Evolutionary conservation across 2,888 invertebrate species (phyloP).

Genomic region (Acleris holmiana): DNA sequence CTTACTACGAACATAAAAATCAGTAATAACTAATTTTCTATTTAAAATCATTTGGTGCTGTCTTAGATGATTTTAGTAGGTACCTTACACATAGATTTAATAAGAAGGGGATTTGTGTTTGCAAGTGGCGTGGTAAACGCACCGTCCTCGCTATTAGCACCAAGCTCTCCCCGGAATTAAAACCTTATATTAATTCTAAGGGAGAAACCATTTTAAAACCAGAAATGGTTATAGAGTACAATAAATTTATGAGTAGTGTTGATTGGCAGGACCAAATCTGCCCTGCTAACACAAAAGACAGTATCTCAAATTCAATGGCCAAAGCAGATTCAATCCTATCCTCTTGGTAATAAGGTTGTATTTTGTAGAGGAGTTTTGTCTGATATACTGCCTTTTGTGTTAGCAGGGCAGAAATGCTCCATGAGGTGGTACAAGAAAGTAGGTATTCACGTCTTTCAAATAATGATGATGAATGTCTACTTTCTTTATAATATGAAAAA

Average conservation of each 20-base stretch:
- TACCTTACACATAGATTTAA: too few species aligned
- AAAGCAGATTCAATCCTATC: too few species aligned
- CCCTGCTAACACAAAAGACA: too few species aligned
- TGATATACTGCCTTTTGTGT: too few species aligned
- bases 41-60: too few species aligned
- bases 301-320: too few species aligned
- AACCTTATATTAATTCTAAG: neutral
- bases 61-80: too few species aligned
- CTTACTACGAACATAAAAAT: too few species aligned
- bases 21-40: too few species aligned
- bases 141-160: neutral
- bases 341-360: too few species aligned
- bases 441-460: conserved; percentile 36
- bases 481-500: neutral
- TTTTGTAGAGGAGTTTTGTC: too few species aligned
- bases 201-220: neutral
- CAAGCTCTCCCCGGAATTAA: neutral
- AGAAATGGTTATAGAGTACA: neutral
- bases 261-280: neutral
- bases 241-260: conserved; percentile 5
- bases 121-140: neutral
- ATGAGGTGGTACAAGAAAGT: conserved; percentile 38
- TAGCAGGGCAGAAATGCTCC: too few species aligned
- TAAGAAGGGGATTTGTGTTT: neutral
- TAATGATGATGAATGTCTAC: conserved; percentile 30